These are phyloP conservation scores for Philopotamus ludificatus DNA, from an alignment of 1,140 invertebrate genomes.

Conservation along the genomic window DNA sequence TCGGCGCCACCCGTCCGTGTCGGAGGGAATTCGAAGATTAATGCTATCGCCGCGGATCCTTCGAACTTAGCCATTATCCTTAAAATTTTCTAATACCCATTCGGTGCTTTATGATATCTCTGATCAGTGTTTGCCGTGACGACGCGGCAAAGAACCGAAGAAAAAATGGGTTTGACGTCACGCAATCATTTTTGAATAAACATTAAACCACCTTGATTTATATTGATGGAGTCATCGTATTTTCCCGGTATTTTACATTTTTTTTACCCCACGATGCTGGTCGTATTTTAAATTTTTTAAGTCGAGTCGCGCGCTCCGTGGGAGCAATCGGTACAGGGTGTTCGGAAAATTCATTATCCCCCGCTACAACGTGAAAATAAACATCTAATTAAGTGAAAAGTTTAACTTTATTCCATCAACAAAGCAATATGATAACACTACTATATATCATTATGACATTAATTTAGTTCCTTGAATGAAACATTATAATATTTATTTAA, in stretches of 20 bases:
- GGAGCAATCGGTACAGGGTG: neutral
- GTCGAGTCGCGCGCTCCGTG: neutral
- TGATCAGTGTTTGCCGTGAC: conserved; percentile 19
- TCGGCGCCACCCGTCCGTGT: conserved; percentile 1
- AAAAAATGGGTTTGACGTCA: conserved; percentile 22
- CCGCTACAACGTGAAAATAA: too few relatives aligned
- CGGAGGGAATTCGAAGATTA: conserved; percentile 10
- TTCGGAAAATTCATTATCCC: too few relatives aligned
- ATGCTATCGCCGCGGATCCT: conserved; percentile 17
- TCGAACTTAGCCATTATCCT: conserved; percentile 1
- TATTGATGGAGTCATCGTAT: conserved; percentile 24
- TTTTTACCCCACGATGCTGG: too few relatives aligned
- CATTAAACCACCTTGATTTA: conserved; percentile 26
- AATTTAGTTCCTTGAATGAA: too few relatives aligned
- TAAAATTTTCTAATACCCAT: conserved; percentile 14
- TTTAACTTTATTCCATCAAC: too few relatives aligned
- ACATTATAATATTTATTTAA: too few relatives aligned
- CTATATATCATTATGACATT: too few relatives aligned
- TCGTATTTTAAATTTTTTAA: conserved; percentile 15
- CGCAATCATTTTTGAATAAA: conserved; percentile 30
- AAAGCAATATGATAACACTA: too few relatives aligned
- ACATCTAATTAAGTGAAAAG: too few relatives aligned
- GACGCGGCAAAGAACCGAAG: neutral
- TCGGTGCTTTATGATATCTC: conserved; percentile 16
- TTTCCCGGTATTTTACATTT: conserved; percentile 8